Conservation (phyloP, 2,113 vertebrate species). For the Eupsittula cactorum region DNA sequence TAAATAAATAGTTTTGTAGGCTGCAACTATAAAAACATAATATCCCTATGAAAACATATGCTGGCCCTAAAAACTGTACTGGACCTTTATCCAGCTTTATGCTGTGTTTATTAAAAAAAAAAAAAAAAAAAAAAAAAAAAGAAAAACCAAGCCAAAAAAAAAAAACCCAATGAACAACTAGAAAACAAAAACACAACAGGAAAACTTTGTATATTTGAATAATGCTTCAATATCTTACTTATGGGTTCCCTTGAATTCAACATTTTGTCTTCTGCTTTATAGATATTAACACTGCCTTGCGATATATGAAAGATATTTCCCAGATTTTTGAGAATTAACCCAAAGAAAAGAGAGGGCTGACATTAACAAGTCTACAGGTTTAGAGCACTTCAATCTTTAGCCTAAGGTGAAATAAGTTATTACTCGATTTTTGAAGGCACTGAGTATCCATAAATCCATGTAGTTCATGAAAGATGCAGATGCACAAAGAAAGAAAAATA, state of each 20-base stretch:
- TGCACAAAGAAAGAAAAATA: background rate
- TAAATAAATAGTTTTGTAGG: background rate
- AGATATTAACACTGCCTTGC: background rate
- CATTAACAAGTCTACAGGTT: background rate
- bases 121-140: background rate
- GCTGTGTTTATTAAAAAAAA: background rate
- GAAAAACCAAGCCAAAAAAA: background rate
- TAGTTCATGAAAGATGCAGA: background rate
- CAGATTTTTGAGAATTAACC: background rate
- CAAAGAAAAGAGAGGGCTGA: background rate
- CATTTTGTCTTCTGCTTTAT: background rate
- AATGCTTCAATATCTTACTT: background rate
- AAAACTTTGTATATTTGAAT: background rate
- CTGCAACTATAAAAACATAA: background rate
- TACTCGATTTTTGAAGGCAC: background rate
- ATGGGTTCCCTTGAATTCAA: background rate
- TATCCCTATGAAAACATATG: background rate
- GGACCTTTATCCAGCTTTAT: background rate
- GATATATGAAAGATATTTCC: background rate
- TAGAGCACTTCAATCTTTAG: background rate
- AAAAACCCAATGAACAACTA: too few species aligned
- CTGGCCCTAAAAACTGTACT: background rate
- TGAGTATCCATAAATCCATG: background rate
- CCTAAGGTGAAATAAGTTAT: background rate
- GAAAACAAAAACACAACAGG: background rate